A percentile compares a stretch with the other conserved stretches of the same genome.
phyloP scores from a whole-genome alignment of 2,797 vertebrate species.

The Malurus splendens region DNA sequence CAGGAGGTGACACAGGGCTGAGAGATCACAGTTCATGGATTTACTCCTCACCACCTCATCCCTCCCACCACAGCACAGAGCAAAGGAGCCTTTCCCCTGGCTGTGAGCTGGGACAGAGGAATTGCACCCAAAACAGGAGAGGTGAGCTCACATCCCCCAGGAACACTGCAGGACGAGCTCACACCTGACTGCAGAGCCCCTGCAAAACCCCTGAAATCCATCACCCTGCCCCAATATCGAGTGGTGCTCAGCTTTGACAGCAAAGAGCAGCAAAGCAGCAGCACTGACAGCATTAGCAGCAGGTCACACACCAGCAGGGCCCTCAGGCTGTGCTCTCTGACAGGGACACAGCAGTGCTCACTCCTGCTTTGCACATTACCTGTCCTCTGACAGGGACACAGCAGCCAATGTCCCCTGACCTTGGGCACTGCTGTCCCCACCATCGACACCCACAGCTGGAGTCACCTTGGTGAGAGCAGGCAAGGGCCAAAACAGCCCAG shows the following conservation, averaged over 20 bases:
- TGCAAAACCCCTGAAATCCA: neutral
- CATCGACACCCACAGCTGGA: neutral
- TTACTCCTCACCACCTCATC: neutral
- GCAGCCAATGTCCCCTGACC: neutral
- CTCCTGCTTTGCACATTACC: no score
- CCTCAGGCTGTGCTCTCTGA: rapidly evolving
- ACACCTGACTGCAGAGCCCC: neutral
- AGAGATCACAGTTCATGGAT: neutral
- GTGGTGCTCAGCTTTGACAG: neutral
- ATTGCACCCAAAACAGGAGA: neutral
- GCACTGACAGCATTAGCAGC: neutral
- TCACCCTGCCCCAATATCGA: neutral
- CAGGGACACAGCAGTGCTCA: no score
- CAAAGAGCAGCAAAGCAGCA: neutral
- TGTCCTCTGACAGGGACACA: neutral
- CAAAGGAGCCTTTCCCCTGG: neutral
- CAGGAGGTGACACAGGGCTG: rapidly evolving
- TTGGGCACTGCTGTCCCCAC: neutral
- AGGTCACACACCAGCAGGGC: neutral
- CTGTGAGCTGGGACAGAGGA: neutral
- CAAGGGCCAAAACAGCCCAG: neutral
- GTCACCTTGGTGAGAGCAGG: neutral
- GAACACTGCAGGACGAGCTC: neutral
- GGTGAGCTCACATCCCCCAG: neutral
- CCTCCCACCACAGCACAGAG: neutral